phyloP scores from a whole-genome alignment of 2,113 vertebrate species.

The Sakesphorus luctuosus region DNA sequence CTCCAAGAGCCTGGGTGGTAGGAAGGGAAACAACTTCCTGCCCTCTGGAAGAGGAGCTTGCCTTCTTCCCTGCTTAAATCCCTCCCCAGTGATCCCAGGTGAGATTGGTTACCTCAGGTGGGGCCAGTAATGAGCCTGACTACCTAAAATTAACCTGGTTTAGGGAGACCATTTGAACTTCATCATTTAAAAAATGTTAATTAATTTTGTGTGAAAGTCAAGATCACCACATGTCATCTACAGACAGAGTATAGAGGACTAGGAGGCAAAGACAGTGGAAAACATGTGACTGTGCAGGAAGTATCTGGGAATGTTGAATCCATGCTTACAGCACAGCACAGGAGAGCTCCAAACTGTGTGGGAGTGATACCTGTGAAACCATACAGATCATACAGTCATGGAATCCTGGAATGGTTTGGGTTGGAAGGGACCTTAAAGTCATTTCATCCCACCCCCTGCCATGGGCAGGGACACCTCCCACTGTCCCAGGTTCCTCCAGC shows the following conservation, averaged over 20 bases:
- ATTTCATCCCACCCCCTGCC: neutral
- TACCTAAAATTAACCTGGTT: neutral
- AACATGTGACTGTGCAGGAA: neutral
- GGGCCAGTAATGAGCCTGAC: neutral
- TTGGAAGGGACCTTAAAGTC: neutral
- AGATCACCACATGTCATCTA: neutral
- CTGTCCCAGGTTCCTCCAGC: rapidly evolving
- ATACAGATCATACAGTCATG: rapidly evolving
- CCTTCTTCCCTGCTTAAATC: neutral
- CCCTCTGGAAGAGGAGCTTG: rapidly evolving
- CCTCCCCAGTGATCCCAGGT: neutral
- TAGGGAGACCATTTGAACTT: neutral
- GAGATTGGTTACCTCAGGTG: neutral
- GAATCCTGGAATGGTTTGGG: neutral
- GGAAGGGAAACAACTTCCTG: rapidly evolving
- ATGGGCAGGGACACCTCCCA: neutral
- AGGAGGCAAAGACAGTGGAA: neutral
- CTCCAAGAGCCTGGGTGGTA: rapidly evolving
- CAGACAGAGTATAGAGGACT: neutral
- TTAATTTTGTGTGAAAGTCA: neutral
- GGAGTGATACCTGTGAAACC: neutral
- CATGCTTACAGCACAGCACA: neutral
- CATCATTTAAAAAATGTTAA: neutral
- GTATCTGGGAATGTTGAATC: rapidly evolving
- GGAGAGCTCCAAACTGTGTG: neutral